Evolutionary conservation across 2,888 invertebrate genomes (phyloP).

Genomic region (Caenorhabditis sp.): DNA sequence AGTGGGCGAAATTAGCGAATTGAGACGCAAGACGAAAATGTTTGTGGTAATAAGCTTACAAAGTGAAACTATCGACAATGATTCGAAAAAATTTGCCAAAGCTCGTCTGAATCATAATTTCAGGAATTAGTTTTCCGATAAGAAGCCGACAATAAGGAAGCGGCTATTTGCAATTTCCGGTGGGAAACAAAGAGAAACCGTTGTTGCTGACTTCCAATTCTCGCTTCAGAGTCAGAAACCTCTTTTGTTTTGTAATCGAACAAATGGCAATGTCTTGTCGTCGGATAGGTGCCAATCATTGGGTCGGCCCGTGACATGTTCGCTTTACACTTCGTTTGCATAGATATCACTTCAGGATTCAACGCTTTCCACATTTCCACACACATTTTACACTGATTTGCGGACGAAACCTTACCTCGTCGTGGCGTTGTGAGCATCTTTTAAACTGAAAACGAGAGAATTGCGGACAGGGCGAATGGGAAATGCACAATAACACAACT

Average conservation of each 20-base stretch:
- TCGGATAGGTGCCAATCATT: constrained; percentile 48
- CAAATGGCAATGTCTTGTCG: constrained; percentile 25
- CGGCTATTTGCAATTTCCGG: not conserved
- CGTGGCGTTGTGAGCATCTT: constrained; percentile 9
- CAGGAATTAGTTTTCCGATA: not conserved
- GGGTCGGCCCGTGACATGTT: constrained; percentile 43
- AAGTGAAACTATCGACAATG: too few species aligned
- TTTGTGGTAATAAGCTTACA: not conserved
- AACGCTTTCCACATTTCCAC: not conserved
- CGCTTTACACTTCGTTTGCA: constrained; percentile 40
- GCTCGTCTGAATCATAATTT: not conserved
- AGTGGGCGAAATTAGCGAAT: not conserved
- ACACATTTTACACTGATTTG: constrained; percentile 45
- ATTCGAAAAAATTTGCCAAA: too few species aligned
- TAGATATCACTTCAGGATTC: too few species aligned
- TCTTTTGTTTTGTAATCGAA: constrained; percentile 45
- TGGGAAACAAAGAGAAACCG: not conserved
- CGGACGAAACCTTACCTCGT: constrained; percentile 21
- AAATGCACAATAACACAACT: too few species aligned
- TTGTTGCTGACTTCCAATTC: too few species aligned
- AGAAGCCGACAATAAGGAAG: not conserved
- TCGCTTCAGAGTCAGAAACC: too few species aligned
- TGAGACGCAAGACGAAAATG: not conserved
- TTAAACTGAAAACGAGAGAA: not conserved
- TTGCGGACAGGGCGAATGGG: not conserved